Evolutionary conservation across 2,888 invertebrate genomes (phyloP), one percentile per base, ranked within the genome.

Genomic region (Epistrophe grossulariae): DNA sequence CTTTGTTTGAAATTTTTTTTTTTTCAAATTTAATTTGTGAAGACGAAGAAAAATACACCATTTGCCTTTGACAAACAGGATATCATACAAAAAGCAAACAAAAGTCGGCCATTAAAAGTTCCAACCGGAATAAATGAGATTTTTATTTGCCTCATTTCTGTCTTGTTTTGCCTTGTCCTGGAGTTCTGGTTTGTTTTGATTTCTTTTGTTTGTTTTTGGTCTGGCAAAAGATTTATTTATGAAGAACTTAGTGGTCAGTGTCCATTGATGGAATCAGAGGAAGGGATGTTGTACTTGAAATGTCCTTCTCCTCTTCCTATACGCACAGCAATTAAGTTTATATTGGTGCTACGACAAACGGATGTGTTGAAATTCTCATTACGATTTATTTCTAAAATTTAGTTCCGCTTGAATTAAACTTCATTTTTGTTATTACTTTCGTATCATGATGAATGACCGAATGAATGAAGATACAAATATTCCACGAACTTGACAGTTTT

Each of bases 21-120:
- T 15, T 9, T 28, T 15, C 4, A 3, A 17, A 40, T 60, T 38
- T 13, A 35, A 50, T 35, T 31, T 31, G 6, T 9, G 45, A 10
- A n/a, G 17, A 48, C 4, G 2, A 24, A 43, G 24, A 11, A 24
- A n/a, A 17, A 31, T 35, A 4, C 15, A 31, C 2, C 28, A 28
- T 35, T 50, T 50, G 24, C 4, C 15, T 19, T 9, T 45, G 17
- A 9, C 35, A 48, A 35, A 35, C 68, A 19, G 50, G 50, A 50
- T 15, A 38, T 50, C 50, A 24, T 24, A 50, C 35, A 68, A 9
- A 38, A 35, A 28, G 13, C 35, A 68, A 68, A 68, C 50, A 68
- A 19, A 35, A 50, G 15, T 19, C 31, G 4, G 17, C 9, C 66
- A 38, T 48, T 68, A 35, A 35, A 31, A 19, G 31, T 31, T 31